phyloP scores from a whole-genome alignment of 2,113 vertebrate genomes.

The Chrysochloris asiatica region DNA sequence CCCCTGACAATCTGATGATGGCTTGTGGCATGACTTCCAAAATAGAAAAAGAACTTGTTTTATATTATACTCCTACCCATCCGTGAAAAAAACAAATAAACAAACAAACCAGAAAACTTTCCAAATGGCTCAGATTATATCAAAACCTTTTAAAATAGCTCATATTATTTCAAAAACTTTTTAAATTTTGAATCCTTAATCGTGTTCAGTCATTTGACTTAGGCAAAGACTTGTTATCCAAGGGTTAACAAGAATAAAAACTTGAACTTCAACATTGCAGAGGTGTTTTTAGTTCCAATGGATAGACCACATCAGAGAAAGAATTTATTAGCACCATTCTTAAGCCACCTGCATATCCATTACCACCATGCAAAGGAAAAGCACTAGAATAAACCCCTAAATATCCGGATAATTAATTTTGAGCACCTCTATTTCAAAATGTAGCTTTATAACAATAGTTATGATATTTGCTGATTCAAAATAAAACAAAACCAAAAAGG shows the following conservation, averaged over 20 bases:
- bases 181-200: slow-evolving; percentile 45
- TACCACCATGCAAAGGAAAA: neutral
- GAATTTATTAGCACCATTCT: neutral
- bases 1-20: neutral
- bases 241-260: slow-evolving; percentile 38
- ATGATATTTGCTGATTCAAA: slow-evolving; percentile 18
- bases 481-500: too few relatives aligned
- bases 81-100: too few relatives aligned
- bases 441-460: too few relatives aligned
- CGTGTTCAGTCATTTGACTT: slow-evolving; percentile 7
- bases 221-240: slow-evolving; percentile 37
- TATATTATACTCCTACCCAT: slow-evolving; percentile 40
- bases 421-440: slow-evolving; percentile 33
- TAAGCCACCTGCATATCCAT: neutral
- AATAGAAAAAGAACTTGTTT: slow-evolving; percentile 15
- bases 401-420: slow-evolving; percentile 7
- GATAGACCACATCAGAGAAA: slow-evolving; percentile 11
- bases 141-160: slow-evolving; percentile 5
- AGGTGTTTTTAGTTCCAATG: neutral
- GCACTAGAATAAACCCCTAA: neutral
- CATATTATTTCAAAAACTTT: slow-evolving; percentile 47
- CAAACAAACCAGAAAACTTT: slow-evolving; percentile 47
- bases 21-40: slow-evolving; percentile 5
- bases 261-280: slow-evolving; percentile 35
- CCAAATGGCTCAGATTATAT: neutral